phyloP scores from a whole-genome alignment of 2,888 invertebrate genomes.

The Pseudococcus longispinus region DNA sequence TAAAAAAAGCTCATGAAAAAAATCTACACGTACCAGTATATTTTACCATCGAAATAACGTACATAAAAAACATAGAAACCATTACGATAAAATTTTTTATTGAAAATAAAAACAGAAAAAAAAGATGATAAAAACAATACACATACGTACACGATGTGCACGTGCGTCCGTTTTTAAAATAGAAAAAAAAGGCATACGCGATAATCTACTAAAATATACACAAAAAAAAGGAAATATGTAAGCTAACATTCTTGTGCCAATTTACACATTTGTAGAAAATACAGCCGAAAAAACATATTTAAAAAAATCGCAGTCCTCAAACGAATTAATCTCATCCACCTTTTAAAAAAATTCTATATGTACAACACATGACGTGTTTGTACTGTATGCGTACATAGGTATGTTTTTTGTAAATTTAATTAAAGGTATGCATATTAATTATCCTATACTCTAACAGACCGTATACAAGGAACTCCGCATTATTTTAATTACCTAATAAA shows the following conservation, averaged over 20 bases:
- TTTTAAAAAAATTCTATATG: neutral
- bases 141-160: neutral
- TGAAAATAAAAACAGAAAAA: conserved; percentile 23
- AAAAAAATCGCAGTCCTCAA: neutral
- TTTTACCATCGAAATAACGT: neutral
- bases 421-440: neutral
- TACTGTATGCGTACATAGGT: too few species aligned
- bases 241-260: conserved; percentile 13
- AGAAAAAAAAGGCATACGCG: neutral
- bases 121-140: conserved; percentile 17
- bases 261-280: neutral
- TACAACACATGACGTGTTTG: too few species aligned
- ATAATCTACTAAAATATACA: neutral
- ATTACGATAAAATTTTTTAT: conserved; percentile 1
- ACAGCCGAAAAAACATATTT: neutral
- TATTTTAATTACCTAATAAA: neutral
- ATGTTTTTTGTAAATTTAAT: neutral
- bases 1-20: neutral
- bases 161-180: neutral
- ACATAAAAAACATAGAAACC: neutral
- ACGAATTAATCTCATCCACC: neutral
- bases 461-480: conserved; percentile 26
- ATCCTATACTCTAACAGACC: neutral
- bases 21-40: neutral
- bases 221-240: neutral